Percentiles rank a stretch among this genome's conserved stretches.
These are phyloP conservation scores for Conus canariensis DNA, from an alignment of 2,888 invertebrate genomes.

Conservation along the genomic window DNA sequence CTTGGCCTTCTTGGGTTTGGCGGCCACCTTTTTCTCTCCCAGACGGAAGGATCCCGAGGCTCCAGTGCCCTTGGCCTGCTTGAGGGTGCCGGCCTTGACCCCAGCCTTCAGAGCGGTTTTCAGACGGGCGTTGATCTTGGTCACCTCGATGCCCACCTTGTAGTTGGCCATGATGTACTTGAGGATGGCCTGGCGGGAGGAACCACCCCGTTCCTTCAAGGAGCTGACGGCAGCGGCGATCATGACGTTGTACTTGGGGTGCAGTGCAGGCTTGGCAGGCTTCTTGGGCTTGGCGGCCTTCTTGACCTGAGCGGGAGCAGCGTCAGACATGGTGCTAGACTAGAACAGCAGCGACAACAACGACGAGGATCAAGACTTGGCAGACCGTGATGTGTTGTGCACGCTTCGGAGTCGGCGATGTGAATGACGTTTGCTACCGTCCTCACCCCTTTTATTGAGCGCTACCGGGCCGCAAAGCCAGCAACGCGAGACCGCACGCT, in stretches of 20 bases:
- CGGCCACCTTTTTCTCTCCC: slow-evolving; percentile 48
- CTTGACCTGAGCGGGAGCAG: slow-evolving; percentile 29
- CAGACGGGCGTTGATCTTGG: slow-evolving; percentile 65
- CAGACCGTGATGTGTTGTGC: too few relatives aligned
- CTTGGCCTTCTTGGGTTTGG: too few relatives aligned
- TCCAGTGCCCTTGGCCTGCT: slow-evolving; percentile 64
- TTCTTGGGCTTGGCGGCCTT: slow-evolving; percentile 36
- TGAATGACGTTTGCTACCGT: too few relatives aligned
- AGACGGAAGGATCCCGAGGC: slow-evolving; percentile 54
- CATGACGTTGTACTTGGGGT: slow-evolving; percentile 72
- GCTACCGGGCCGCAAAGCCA: too few relatives aligned
- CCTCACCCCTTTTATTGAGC: too few relatives aligned
- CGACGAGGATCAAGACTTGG: too few relatives aligned
- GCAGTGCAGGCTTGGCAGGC: slow-evolving; percentile 54
- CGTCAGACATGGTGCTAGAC: slow-evolving; percentile 39
- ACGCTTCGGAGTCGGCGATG: too few relatives aligned
- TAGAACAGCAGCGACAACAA: too few relatives aligned
- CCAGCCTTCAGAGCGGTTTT: slow-evolving; percentile 71
- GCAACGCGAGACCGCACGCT: too few relatives aligned
- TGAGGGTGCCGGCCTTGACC: slow-evolving; percentile 64
- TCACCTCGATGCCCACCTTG: slow-evolving; percentile 51
- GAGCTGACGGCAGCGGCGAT: slow-evolving; percentile 71
- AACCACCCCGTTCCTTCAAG: slow-evolving; percentile 75
- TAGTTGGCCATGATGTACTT: slow-evolving; percentile 76
- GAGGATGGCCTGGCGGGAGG: slow-evolving; percentile 75